Base-by-base conservation (phyloP, 2,888 invertebrate genomes). In the Halocaridina rubra region DNA sequence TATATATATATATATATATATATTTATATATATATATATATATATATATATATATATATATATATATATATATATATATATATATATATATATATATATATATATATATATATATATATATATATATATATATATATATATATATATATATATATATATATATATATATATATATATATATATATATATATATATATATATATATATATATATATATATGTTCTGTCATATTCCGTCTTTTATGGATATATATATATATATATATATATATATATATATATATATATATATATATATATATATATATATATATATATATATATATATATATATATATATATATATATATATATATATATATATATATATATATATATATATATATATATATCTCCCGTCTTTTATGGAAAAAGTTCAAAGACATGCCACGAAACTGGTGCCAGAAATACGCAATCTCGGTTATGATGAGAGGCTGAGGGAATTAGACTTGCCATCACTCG, bases 41-140 rank as follows among this genome's bases (percentile, higher is more conserved):
- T 75, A 75, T 46, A 71, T 71, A 71, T 30, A 71, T 32, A 32
- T 71, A n/a, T 71, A 32, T 30, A 71, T 71, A 32, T 71, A 39
- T 72, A 33, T 22, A 19, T 8, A 39, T 33, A 72, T 5, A 72
- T 72, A 39, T 8, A 72, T 10, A 72, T 33, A 30, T 30, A 59
- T 30, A 59, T 29, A 59, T 59, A 76, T 27, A 59, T 59, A 76
- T 30, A 59, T 59, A 30, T 59, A 59, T 76, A 59, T 59, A 59
- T 76, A 59, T 76, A 19, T 76, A 59, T 30, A 59, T 59, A 59
- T 30, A 76, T 22, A 29, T 59, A 59, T 30, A 76, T 30, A 76
- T 32, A 59, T 59, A 32, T 30, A 76, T 30, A 76, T 59, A 59
- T 32, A 59, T 8, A 59, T 32, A 59, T 19, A 76, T 22, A 59